These are phyloP conservation scores for Basileuterus tristriatus DNA, from an alignment of 2,797 vertebrate genomes.

Conservation along the genomic window DNA sequence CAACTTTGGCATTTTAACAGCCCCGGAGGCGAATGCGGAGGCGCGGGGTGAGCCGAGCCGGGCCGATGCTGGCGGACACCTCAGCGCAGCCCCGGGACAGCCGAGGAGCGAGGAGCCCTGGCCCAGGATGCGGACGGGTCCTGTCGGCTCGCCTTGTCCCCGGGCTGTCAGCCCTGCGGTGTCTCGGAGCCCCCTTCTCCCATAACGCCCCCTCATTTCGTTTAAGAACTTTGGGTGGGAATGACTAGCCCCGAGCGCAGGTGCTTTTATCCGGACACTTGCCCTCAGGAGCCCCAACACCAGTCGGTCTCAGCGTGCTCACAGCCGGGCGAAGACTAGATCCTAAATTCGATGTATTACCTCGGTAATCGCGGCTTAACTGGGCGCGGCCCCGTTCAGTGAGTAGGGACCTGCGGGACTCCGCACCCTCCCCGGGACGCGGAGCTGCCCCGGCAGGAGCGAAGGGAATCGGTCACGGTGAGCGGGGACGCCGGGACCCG, in stretches of 20 bases:
- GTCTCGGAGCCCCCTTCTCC: background rate
- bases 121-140: too few species aligned
- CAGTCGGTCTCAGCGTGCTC: background rate
- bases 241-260: background rate
- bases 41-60: background rate
- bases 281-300: background rate
- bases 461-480: background rate
- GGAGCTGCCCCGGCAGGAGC: background rate
- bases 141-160: background rate
- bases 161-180: background rate
- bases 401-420: too few species aligned
- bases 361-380: background rate
- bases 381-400: background rate
- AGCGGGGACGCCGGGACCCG: too few species aligned
- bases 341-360: too few species aligned
- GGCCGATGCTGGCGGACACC: background rate
- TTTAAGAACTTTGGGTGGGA: background rate
- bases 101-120: background rate
- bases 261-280: background rate
- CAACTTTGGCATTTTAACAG: fast-evolving
- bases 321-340: too few species aligned
- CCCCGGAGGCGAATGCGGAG: too few species aligned
- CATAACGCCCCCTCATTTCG: background rate
- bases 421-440: background rate
- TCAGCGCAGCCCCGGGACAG: too few species aligned